Percentiles rank a stretch among this genome's conserved stretches.
These are phyloP conservation scores for Phoenicopterus ruber DNA, from an alignment of 2,113 vertebrate species.

Conservation along the genomic window DNA sequence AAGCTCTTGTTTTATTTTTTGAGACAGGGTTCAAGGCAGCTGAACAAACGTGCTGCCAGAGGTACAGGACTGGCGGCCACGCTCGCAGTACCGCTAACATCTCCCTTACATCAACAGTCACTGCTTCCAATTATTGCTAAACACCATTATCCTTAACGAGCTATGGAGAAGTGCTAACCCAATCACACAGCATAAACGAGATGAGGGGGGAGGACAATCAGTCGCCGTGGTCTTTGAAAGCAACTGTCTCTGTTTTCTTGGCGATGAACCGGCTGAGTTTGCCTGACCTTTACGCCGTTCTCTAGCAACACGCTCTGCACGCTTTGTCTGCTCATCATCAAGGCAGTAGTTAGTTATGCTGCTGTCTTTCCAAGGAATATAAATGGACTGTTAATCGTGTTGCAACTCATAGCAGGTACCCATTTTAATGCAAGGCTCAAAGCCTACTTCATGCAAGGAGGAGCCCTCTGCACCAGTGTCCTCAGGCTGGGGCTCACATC, in stretches of 20 bases:
- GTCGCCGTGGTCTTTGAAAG: not conserved
- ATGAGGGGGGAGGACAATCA: not conserved
- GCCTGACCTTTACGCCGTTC: not conserved
- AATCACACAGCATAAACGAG: not conserved
- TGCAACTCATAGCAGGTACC: not conserved
- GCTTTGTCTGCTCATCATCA: not conserved
- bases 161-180: not conserved
- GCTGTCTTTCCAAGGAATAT: not conserved
- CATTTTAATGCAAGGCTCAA: not conserved
- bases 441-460: not conserved
- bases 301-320: not conserved
- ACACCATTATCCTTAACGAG: not conserved
- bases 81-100: accelerated
- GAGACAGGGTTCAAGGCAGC: not conserved
- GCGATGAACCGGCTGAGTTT: accelerated
- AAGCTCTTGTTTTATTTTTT: not conserved
- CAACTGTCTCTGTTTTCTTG: not conserved
- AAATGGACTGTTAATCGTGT: not conserved
- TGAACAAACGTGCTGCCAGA: not conserved
- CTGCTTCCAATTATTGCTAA: not conserved
- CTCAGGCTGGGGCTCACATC: not conserved
- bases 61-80: accelerated
- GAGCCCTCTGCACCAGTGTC: not conserved
- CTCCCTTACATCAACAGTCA: not conserved
- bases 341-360: not conserved